Percentiles rank a stretch among this genome's conserved stretches.
phyloP scores from a whole-genome alignment of 2,888 invertebrate genomes.

The Tethea ocularis region DNA sequence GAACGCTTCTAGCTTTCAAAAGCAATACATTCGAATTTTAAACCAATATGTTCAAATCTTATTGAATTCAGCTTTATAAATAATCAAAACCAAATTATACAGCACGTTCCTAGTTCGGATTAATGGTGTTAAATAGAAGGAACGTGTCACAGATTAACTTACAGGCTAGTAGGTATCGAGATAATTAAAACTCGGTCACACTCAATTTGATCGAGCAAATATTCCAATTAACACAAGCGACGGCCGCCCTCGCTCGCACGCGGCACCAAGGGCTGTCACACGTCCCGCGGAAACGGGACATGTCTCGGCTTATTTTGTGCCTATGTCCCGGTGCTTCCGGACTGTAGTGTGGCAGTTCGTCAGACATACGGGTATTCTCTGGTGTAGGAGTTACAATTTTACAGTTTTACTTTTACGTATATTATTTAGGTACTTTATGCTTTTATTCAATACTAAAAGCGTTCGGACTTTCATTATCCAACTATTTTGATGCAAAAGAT shows the following conservation, averaged over 20 bases:
- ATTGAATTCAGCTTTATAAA: neutral
- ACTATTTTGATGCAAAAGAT: too few species aligned
- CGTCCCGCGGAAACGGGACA: neutral
- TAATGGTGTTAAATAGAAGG: neutral
- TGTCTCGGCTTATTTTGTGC: neutral
- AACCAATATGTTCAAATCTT: neutral
- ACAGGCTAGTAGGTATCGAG: neutral
- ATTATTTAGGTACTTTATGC: too few species aligned
- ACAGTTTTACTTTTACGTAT: too few species aligned
- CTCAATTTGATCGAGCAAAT: conserved; percentile 10
- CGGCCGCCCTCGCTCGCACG: conserved; percentile 1
- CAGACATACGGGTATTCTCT: too few species aligned
- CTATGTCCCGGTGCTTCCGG: too few species aligned
- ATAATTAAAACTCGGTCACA: conserved; percentile 2
- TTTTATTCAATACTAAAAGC: too few species aligned
- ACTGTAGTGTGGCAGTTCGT: too few species aligned
- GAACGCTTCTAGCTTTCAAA: too few species aligned
- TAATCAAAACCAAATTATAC: too few species aligned
- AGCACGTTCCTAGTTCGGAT: neutral
- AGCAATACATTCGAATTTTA: too few species aligned
- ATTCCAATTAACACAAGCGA: conserved; percentile 15
- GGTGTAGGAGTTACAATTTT: too few species aligned
- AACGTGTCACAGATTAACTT: neutral
- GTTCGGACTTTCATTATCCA: too few species aligned
- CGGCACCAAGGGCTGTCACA: neutral